Evolutionary conservation across 2,888 invertebrate genomes (phyloP).

Genomic region (Scaptomyza caliginosa): DNA sequence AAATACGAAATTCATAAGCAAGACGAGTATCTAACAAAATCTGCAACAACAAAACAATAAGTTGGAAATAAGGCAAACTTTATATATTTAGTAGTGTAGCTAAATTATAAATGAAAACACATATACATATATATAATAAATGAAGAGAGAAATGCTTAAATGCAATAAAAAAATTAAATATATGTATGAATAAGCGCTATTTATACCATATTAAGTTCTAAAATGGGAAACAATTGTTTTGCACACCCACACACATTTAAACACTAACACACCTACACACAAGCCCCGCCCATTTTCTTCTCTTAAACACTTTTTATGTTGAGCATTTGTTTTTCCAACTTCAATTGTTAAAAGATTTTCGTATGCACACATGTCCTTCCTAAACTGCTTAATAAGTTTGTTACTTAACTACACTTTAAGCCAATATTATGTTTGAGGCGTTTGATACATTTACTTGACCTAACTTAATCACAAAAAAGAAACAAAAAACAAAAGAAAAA

Average conservation of each 20-base stretch:
- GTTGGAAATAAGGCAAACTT: constrained; percentile 67
- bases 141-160: constrained; percentile 38
- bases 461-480: constrained; percentile 25
- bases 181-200: constrained; percentile 57
- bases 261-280: background rate
- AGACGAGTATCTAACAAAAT: constrained; percentile 25
- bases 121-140: constrained; percentile 13
- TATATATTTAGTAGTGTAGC: constrained; percentile 63
- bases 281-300: background rate
- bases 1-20: constrained; percentile 58
- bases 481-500: too few species aligned
- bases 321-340: constrained; percentile 22
- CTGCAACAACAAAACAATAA: constrained; percentile 71
- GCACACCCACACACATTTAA: constrained; percentile 17
- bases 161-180: constrained; percentile 58
- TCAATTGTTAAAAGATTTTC: constrained; percentile 8
- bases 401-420: constrained; percentile 63
- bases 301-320: constrained; percentile 28
- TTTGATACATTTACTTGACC: constrained; percentile 48
- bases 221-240: constrained; percentile 39
- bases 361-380: too few species aligned
- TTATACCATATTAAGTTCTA: constrained; percentile 59
- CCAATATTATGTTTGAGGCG: constrained; percentile 34
- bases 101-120: constrained; percentile 48
- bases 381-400: constrained; percentile 42